Conservation (phyloP, 2,888 invertebrate species). For the Pandemis cinnamomeana region DNA sequence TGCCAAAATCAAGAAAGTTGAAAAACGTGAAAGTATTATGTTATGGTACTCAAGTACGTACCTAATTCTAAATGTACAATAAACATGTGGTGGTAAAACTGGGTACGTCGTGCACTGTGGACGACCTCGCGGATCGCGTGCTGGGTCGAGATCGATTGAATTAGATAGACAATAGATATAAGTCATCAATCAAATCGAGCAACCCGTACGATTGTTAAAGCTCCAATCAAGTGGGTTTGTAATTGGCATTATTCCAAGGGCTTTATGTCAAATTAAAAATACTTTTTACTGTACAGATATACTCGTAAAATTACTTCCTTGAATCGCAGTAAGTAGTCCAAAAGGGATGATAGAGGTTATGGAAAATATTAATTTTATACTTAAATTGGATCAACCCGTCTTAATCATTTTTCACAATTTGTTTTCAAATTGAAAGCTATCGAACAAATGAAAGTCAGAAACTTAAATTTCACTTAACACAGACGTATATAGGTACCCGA, state of each 20-base stretch:
- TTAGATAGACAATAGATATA: conserved; percentile 70
- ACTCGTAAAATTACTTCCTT: too few relatives aligned
- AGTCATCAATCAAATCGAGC: conserved; percentile 72
- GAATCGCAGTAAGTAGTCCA: too few relatives aligned
- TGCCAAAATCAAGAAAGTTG: too few relatives aligned
- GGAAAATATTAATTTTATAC: too few relatives aligned
- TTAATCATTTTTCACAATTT: too few relatives aligned
- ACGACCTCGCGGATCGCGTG: conserved; percentile 68
- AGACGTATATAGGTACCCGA: neutral
- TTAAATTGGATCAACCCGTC: too few relatives aligned
- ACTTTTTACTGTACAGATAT: neutral
- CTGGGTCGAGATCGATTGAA: conserved; percentile 64
- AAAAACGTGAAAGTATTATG: neutral
- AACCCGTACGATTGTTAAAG: conserved; percentile 57
- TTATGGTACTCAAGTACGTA: neutral
- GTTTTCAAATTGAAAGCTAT: too few relatives aligned
- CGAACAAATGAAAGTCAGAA: too few relatives aligned
- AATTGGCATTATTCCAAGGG: conserved; percentile 22
- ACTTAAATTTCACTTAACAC: neutral
- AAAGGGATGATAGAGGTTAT: too few relatives aligned
- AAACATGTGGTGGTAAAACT: conserved; percentile 40
- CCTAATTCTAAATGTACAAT: neutral
- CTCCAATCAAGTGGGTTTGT: conserved; percentile 48
- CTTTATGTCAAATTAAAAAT: conserved; percentile 14
- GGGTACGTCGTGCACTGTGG: conserved; percentile 60